Evolutionary conservation across 1,140 invertebrate genomes (phyloP), one percentile per base, ranked within the genome.

Genomic region (Mactra quadrangularis): DNA sequence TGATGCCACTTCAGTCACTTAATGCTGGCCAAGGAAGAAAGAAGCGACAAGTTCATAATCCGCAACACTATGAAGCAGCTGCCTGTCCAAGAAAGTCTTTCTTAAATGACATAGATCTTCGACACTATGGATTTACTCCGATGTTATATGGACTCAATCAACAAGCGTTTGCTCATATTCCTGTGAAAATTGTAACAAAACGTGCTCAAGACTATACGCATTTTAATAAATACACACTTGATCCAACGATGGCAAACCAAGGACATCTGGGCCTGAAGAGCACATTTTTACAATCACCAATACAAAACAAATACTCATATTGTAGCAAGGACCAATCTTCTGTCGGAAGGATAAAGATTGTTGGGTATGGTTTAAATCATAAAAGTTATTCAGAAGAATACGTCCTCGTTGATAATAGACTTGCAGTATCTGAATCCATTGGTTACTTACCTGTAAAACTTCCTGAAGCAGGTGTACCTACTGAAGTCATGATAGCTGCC

Each of bases 281-380:
- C 29, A 60, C 50, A 33, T 41, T 87, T 6, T 38, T 62, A 27
- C 74, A 27, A 22, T 29, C 60, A 22, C 82, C 76, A 3, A 60
- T 52, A 27, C 64, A 76, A 35, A 64, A 68, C 50, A 66, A 35
- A 29, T 87, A 87, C 53, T 27, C 60, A 22, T 52, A 74, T 22
- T 87, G 87, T 38, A 62, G 68, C 13, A 78, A 82, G 19, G 27
- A 64, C 27, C 62, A 82, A n/a, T 57, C 47, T 17, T 53, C 74
- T 45, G 62, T 83, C 25, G 90, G 90, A 3, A 86, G 84, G 35
- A 81, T 91, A 3, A 89, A 83, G 29, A 62, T 91, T 31, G 84
- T 86, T 50, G 85, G 88, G 7, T 78, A 81, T 57, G 90, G 90
- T 22, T 59, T 90, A 4, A 89, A 90, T 76, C 88, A 90, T 75